A percentile compares a stretch with the other conserved stretches of the same genome.
phyloP scores from a whole-genome alignment of 2,888 invertebrate genomes.

The Lochmaea capreae region DNA sequence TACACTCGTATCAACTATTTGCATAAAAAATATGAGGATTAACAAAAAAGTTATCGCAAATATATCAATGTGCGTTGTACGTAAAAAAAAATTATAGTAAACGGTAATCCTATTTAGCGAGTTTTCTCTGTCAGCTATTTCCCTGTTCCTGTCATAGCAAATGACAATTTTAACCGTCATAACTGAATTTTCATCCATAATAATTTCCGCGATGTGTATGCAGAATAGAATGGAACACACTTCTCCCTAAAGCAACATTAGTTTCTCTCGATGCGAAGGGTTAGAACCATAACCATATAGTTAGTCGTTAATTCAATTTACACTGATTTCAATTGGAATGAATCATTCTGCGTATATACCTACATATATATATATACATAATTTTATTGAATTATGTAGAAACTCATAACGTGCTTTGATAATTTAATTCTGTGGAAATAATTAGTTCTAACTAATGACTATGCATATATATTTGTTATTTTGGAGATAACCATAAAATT shows the following conservation, averaged over 20 bases:
- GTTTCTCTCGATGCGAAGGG: slow-evolving; percentile 35
- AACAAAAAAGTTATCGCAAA: no score
- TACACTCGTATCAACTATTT: no score
- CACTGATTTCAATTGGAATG: slow-evolving; percentile 47
- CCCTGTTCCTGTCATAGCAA: slow-evolving; percentile 7
- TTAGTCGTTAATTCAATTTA: slow-evolving; percentile 47
- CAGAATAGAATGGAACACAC: slow-evolving; percentile 17
- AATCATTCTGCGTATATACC: slow-evolving; percentile 43
- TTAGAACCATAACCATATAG: slow-evolving; percentile 35
- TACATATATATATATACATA: slow-evolving; percentile 30
- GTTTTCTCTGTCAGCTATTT: slow-evolving; percentile 2
- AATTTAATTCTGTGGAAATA: slow-evolving; percentile 43
- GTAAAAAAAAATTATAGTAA: not conserved
- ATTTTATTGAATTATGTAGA: slow-evolving; percentile 44
- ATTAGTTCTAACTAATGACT: slow-evolving; percentile 41
- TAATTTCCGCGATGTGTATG: slow-evolving; percentile 28
- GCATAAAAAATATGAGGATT: no score
- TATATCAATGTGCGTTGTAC: no score
- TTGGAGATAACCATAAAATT: slow-evolving; percentile 27
- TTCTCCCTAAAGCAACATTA: slow-evolving; percentile 27
- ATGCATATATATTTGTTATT: slow-evolving; percentile 33
- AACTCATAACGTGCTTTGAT: slow-evolving; percentile 38
- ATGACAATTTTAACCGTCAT: slow-evolving; percentile 31
- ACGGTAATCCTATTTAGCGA: not conserved
- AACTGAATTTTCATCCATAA: slow-evolving; percentile 26